Base-by-base conservation (phyloP, 2,113 vertebrate genomes). In the Xenopus borealis region DNA sequence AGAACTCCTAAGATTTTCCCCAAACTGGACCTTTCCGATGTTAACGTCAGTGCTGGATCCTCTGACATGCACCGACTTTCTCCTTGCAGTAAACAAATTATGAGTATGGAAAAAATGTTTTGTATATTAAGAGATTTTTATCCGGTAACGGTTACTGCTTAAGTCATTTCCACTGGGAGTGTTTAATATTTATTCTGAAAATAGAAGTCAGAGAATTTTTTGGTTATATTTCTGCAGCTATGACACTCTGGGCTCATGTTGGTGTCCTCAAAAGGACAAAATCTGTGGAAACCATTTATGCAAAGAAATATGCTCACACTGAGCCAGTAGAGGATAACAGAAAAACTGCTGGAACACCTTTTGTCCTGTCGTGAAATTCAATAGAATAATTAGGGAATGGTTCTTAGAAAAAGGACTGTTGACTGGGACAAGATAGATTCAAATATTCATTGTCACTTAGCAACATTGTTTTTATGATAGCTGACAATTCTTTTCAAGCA, bases 41-140 rank as follows among this genome's bases (percentile, higher is more conserved):
- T 27, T n/a, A 58, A 62, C 58, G 20, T 62, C 69, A 62, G 33
- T 40, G 40, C 58, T 23, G 58, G 40, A 9, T 62, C 44, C 45
- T 45, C 46, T 30, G 69, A 46, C 20, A 71, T 18, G 55, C 53
- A 30, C 13, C 18, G 10, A 13, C 12, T 46, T 45, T 27, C 19
- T 12, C 17, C 20, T 40, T 17, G 20, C 33, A 47, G 23, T 62
- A 62, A 62, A 62, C 69, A 62, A 8, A 17, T 62, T 61, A 27
- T 40, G 33, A 40, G 33, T 40, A 40, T 40, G 33, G 33, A 40
- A 40, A 40, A 40, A 40, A 40, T 40, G 33, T 40, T 40, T 40
- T 40, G 33, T 40, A 9, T 40, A 40, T 40, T 40, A 40, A 40
- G 33, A 40, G 33, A 40, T 40, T 40, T 40, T 40, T 40, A 40